A percentile compares a stretch with the other conserved stretches of the same genome.
These are phyloP conservation scores for Hypena proboscidalis DNA, from an alignment of 2,888 invertebrate genomes.

Conservation along the genomic window DNA sequence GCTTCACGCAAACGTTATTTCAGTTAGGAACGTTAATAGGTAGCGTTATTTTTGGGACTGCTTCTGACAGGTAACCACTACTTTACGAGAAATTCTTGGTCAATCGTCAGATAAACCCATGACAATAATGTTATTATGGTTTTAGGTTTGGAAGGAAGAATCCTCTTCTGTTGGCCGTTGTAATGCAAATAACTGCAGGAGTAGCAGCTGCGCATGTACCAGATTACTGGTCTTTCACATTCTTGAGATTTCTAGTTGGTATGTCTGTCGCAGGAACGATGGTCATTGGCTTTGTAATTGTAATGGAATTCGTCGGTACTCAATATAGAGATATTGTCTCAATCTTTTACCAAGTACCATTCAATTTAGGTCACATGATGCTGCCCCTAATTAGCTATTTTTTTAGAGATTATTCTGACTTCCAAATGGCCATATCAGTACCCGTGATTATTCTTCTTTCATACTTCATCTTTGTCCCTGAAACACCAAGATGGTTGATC, in stretches of 20 bases:
- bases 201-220: constrained; percentile 88
- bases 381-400: constrained; percentile 87
- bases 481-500: constrained; percentile 93
- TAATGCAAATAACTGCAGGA: constrained; percentile 89
- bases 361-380: constrained; percentile 88
- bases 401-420: constrained; percentile 87
- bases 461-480: constrained; percentile 89
- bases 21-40: constrained; percentile 91
- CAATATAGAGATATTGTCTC: constrained; percentile 84
- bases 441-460: constrained; percentile 85
- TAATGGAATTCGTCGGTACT: constrained; percentile 88
- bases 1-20: constrained; percentile 90
- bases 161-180: constrained; percentile 89
- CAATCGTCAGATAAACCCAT: neutral
- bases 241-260: constrained; percentile 89
- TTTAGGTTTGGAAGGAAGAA: constrained; percentile 90
- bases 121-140: constrained; percentile 35
- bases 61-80: constrained; percentile 88
- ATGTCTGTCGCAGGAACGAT: constrained; percentile 93
- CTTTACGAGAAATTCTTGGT: constrained; percentile 49
- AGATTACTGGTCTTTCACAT: constrained; percentile 85
- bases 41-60: constrained; percentile 89
- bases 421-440: constrained; percentile 88
- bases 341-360: constrained; percentile 89
- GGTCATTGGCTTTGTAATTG: constrained; percentile 86